Evolutionary conservation across 2,888 invertebrate species (phyloP).

Genomic region (Polydrusus cervinus): DNA sequence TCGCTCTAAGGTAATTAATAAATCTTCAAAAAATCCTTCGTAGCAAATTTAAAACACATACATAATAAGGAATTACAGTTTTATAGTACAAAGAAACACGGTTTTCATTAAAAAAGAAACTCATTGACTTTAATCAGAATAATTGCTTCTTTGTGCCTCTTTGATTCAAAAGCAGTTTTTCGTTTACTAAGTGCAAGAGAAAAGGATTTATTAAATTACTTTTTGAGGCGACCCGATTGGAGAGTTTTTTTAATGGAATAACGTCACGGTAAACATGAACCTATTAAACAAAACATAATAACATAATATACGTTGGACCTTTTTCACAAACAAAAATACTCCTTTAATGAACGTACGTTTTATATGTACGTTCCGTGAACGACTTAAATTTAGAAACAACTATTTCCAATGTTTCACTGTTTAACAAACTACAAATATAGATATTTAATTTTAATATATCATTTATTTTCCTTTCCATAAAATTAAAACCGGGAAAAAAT

Average conservation of each 20-base stretch:
- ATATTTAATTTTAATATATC: too few relatives aligned
- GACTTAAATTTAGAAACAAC: too few relatives aligned
- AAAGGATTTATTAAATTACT: constrained; percentile 37
- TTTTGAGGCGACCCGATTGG: constrained; percentile 21
- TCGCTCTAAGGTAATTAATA: not conserved
- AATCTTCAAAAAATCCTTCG: not conserved
- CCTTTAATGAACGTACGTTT: too few relatives aligned
- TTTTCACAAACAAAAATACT: too few relatives aligned
- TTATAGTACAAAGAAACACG: constrained; percentile 26
- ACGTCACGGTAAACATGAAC: constrained; percentile 18
- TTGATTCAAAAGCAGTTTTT: constrained; percentile 33
- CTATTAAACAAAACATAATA: constrained; percentile 7
- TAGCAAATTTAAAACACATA: constrained; percentile 5
- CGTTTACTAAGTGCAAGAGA: constrained; percentile 15
- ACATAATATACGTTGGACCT: too few relatives aligned
- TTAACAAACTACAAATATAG: too few relatives aligned
- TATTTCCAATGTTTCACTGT: too few relatives aligned
- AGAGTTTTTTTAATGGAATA: constrained; percentile 12
- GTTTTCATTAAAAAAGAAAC: not conserved
- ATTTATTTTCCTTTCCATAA: too few relatives aligned
- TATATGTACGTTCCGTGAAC: too few relatives aligned
- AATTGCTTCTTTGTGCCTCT: constrained; percentile 32
- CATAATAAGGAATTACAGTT: not conserved
- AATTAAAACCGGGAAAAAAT: not conserved
- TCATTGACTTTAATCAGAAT: constrained; percentile 34